Conservation (phyloP, 2,888 invertebrate genomes). For the Philereme vetulata region DNA sequence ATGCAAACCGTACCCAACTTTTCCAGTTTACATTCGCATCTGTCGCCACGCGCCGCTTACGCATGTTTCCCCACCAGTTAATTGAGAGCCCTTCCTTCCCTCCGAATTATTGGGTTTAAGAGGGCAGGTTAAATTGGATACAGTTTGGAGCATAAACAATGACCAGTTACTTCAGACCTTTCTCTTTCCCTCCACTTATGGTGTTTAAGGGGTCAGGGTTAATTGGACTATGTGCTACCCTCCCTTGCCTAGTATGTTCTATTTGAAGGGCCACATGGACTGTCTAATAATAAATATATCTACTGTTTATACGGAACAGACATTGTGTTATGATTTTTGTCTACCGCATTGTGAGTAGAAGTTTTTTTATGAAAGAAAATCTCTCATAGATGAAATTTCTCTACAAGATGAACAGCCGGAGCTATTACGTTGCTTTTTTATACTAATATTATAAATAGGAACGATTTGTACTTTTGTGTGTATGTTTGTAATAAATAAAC, state of each 20-base stretch:
- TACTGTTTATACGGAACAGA: conserved; percentile 43
- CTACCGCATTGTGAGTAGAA: conserved; percentile 10
- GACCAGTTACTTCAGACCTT: conserved; percentile 17
- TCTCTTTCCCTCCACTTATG: background rate
- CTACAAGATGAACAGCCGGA: too few species aligned
- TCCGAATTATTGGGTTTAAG: conserved; percentile 38
- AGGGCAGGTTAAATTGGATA: conserved; percentile 53
- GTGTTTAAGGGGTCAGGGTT: conserved; percentile 44
- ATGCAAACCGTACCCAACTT: conserved; percentile 61
- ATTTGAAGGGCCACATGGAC: conserved; percentile 64
- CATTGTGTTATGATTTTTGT: conserved; percentile 36
- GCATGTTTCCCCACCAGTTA: conserved; percentile 51
- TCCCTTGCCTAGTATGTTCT: conserved; percentile 66
- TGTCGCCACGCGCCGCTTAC: conserved; percentile 75
- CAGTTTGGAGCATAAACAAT: conserved; percentile 10
- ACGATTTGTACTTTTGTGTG: too few species aligned
- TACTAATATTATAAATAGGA: too few species aligned
- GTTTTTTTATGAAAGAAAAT: background rate
- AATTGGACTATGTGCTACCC: conserved; percentile 45
- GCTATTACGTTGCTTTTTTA: too few species aligned
- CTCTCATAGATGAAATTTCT: too few species aligned
- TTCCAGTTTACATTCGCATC: conserved; percentile 77
- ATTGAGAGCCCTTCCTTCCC: conserved; percentile 47
- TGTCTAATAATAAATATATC: conserved; percentile 62
- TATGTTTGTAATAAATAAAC: too few species aligned